These are phyloP conservation scores for Dexiosoma caninum DNA, from an alignment of 2,888 invertebrate species.

Conservation along the genomic window DNA sequence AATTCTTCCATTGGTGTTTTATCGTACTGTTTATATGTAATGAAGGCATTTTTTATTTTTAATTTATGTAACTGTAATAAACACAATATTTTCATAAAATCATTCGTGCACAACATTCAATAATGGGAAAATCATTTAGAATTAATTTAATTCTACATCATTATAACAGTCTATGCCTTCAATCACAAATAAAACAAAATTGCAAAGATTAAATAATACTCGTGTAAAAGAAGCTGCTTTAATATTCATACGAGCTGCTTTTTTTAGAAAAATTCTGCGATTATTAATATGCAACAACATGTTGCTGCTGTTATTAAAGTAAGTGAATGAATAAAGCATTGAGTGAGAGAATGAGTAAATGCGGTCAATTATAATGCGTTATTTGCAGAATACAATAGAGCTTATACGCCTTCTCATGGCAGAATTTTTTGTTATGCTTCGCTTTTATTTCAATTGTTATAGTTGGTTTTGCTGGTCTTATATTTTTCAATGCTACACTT, in stretches of 20 bases:
- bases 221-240: constrained; percentile 53
- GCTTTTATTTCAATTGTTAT: background rate
- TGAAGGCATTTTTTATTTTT: constrained; percentile 8
- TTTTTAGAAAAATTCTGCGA: constrained; percentile 13
- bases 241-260: background rate
- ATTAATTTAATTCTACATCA: constrained; percentile 59
- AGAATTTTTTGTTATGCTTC: too few relatives aligned
- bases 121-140: constrained; percentile 45
- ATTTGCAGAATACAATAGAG: constrained; percentile 36
- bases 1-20: background rate
- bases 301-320: background rate
- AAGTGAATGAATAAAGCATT: constrained; percentile 1
- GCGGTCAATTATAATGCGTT: constrained; percentile 61
- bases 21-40: background rate
- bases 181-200: constrained; percentile 17
- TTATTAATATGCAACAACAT: background rate
- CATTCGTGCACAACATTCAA: constrained; percentile 20
- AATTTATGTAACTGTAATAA: constrained; percentile 38
- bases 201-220: background rate
- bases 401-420: constrained; percentile 36
- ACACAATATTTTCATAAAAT: background rate
- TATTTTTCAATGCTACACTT: constrained; percentile 15
- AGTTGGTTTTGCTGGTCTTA: background rate
- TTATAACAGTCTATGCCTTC: constrained; percentile 38
- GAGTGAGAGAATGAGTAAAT: constrained; percentile 43